phyloP scores from a whole-genome alignment of 2,113 vertebrate genomes.

The Microtus montanus region DNA sequence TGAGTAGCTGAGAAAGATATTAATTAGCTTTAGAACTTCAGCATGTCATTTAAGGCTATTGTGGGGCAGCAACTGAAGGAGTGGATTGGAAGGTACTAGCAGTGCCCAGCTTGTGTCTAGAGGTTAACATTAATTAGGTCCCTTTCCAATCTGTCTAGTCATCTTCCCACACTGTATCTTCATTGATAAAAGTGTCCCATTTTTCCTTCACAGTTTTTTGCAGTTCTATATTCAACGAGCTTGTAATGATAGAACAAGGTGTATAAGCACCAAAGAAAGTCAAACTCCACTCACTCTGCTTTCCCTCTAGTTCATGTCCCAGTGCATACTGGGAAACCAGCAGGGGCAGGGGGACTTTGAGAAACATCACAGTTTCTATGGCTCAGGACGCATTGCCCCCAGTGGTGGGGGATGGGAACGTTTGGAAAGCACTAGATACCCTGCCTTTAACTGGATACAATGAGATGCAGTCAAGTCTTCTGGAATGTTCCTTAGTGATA shows the following conservation, averaged over 20 bases:
- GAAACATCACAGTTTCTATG: background rate
- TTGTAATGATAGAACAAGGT: background rate
- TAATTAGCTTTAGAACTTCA: background rate
- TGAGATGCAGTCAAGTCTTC: background rate
- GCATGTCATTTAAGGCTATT: background rate
- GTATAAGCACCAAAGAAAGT: background rate
- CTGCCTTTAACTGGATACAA: background rate
- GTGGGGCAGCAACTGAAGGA: background rate
- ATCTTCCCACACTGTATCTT: background rate
- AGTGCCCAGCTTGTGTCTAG: background rate
- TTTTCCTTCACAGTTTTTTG: slow-evolving; percentile 17
- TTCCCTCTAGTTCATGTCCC: background rate
- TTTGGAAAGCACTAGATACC: background rate
- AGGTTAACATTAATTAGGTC: background rate
- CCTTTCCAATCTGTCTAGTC: background rate
- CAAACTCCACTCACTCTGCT: background rate
- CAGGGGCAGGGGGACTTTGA: background rate
- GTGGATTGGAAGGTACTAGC: background rate
- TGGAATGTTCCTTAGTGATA: background rate
- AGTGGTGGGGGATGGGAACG: too few species aligned
- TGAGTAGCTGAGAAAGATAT: background rate
- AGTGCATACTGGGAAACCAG: background rate
- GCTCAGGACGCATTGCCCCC: background rate
- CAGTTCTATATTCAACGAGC: background rate
- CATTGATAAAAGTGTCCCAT: background rate